Percentiles rank a stretch among this genome's conserved stretches.
These are phyloP conservation scores for Aquatica leii DNA, from an alignment of 2,888 invertebrate genomes.

Conservation along the genomic window DNA sequence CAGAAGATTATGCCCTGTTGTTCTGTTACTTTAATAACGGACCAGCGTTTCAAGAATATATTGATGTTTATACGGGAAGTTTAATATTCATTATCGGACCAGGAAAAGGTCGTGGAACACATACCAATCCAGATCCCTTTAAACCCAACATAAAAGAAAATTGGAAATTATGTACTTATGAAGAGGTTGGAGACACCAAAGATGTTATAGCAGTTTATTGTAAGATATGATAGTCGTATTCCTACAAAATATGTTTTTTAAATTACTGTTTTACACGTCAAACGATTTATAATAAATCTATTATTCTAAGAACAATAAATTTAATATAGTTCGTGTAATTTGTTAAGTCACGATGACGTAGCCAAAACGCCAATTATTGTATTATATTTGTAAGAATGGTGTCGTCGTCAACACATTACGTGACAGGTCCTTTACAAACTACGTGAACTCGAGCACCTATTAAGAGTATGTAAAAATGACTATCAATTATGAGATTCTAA, in stretches of 20 bases:
- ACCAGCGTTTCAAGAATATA: constrained; percentile 72
- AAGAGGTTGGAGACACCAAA: constrained; percentile 68
- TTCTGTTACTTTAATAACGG: constrained; percentile 86
- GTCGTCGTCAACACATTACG: too few relatives aligned
- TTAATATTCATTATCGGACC: constrained; percentile 81
- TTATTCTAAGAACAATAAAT: too few relatives aligned
- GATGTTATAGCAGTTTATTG: constrained; percentile 74
- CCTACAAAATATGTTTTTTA: background rate
- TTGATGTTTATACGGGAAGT: constrained; percentile 69
- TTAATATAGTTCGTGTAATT: too few relatives aligned
- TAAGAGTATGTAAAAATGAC: too few relatives aligned
- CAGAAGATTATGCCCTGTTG: constrained; percentile 67
- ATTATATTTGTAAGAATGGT: too few relatives aligned
- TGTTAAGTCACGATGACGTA: too few relatives aligned
- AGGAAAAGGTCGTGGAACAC: constrained; percentile 66
- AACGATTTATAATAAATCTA: too few relatives aligned
- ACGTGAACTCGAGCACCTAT: too few relatives aligned
- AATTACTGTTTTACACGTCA: background rate
- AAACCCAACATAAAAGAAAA: constrained; percentile 56
- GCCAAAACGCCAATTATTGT: too few relatives aligned
- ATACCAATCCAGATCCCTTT: constrained; percentile 78
- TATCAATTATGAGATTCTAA: too few relatives aligned
- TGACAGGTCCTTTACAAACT: too few relatives aligned
- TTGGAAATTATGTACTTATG: constrained; percentile 67
- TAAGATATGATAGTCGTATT: constrained; percentile 36